phyloP scores from a whole-genome alignment of 2,888 invertebrate species.

The Elysia crispata region DNA sequence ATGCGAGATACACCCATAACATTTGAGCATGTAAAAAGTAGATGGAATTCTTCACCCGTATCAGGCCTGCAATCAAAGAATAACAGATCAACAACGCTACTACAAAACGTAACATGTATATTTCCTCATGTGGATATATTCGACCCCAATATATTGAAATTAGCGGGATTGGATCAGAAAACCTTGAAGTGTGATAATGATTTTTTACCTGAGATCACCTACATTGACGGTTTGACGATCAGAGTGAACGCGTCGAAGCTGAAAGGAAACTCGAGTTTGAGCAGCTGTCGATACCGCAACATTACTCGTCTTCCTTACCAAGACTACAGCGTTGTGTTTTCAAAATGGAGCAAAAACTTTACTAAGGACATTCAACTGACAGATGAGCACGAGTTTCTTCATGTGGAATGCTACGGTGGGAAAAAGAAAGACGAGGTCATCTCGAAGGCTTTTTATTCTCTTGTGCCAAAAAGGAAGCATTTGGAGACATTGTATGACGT shows the following conservation, averaged over 20 bases:
- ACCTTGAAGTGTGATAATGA: not conserved
- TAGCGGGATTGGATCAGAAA: not conserved
- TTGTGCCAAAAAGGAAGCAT: conserved; percentile 61
- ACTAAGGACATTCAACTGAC: conserved; percentile 53
- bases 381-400: conserved; percentile 64
- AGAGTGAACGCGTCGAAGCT: not conserved
- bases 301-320: conserved; percentile 45
- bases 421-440: conserved; percentile 54
- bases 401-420: conserved; percentile 64
- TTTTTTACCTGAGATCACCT: not conserved
- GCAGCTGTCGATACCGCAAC: not conserved
- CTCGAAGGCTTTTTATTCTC: conserved; percentile 69
- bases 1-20: too few relatives aligned
- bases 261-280: not conserved
- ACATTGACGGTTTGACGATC: not conserved
- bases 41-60: too few relatives aligned
- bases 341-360: conserved; percentile 45
- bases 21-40: too few relatives aligned
- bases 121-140: not conserved
- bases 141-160: not conserved
- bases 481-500: conserved; percentile 51
- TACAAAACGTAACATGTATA: too few relatives aligned
- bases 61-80: too few relatives aligned
- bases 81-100: too few relatives aligned
- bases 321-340: conserved; percentile 54